Evolutionary conservation across 2,797 vertebrate genomes (phyloP).

Genomic region (Hyperoplus immaculatus): DNA sequence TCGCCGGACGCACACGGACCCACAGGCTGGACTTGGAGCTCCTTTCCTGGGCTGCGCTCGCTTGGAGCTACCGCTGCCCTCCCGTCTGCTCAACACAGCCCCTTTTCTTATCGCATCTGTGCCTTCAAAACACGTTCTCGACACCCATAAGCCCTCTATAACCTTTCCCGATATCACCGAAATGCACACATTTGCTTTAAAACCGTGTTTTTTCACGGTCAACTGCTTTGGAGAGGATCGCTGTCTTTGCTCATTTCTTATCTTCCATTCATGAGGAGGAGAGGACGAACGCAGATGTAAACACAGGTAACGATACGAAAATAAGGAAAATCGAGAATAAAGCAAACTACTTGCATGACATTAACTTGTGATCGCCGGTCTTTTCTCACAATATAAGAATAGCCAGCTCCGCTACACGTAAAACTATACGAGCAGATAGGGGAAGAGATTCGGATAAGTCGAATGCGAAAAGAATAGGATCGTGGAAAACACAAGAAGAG

Average conservation of each 20-base stretch:
- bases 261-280: constrained; percentile 85
- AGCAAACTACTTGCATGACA: constrained; percentile 84
- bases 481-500: constrained; percentile 76
- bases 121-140: constrained; percentile 77
- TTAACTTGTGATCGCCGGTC: constrained; percentile 76
- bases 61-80: constrained; percentile 82
- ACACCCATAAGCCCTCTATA: constrained; percentile 68
- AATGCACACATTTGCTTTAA: constrained; percentile 78
- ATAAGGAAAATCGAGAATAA: constrained; percentile 66
- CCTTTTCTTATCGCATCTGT: constrained; percentile 66
- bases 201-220: constrained; percentile 79
- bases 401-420: constrained; percentile 71
- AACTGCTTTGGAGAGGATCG: constrained; percentile 82
- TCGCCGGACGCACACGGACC: constrained; percentile 84
- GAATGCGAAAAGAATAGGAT: constrained; percentile 80
- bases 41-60: constrained; percentile 84
- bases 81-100: constrained; percentile 69
- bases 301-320: constrained; percentile 87
- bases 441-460: constrained; percentile 71
- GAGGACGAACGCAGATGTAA: constrained; percentile 89
- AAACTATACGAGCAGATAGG: constrained; percentile 59
- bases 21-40: constrained; percentile 86
- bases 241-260: constrained; percentile 83
- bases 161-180: constrained; percentile 62
- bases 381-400: constrained; percentile 71